Conservation (phyloP, 2,888 invertebrate species). For the Trichacis sp. region DNA sequence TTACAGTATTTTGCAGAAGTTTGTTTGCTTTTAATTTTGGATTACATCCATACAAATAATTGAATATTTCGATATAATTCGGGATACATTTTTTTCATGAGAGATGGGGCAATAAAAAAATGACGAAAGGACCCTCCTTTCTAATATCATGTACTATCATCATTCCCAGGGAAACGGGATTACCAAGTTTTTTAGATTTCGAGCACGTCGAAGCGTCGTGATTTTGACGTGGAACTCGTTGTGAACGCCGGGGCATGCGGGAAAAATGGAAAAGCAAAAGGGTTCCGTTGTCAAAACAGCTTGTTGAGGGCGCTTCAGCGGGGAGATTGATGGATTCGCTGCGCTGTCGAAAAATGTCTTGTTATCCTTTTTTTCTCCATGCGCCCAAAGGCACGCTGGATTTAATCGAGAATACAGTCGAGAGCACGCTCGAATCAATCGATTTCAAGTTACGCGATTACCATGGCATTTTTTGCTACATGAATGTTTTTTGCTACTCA, state of each 20-base stretch:
- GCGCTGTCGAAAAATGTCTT: conserved; percentile 22
- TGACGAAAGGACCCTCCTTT: too few relatives aligned
- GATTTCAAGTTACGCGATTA: conserved; percentile 37
- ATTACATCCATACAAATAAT: too few relatives aligned
- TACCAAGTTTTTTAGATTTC: not conserved
- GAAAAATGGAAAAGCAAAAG: conserved; percentile 17
- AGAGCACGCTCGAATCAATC: conserved; percentile 39
- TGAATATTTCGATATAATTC: too few relatives aligned
- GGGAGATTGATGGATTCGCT: conserved; percentile 37
- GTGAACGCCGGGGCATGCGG: not conserved
- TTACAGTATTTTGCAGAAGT: too few relatives aligned
- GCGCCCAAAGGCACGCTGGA: conserved; percentile 26
- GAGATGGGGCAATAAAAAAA: too few relatives aligned
- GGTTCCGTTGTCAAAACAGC: conserved; percentile 27
- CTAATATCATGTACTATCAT: too few relatives aligned
- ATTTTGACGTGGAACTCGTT: not conserved
- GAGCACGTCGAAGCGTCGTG: not conserved
- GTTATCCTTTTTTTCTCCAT: conserved; percentile 2
- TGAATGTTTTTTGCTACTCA: not conserved
- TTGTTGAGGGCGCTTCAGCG: conserved; percentile 22
- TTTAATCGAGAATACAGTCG: conserved; percentile 42
- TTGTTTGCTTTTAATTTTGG: too few relatives aligned
- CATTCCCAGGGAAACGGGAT: too few relatives aligned
- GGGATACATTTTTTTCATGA: too few relatives aligned
- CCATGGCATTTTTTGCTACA: conserved; percentile 29